Evolutionary conservation across 2,113 vertebrate genomes (phyloP).

Genomic region (Hystrix brachyura): DNA sequence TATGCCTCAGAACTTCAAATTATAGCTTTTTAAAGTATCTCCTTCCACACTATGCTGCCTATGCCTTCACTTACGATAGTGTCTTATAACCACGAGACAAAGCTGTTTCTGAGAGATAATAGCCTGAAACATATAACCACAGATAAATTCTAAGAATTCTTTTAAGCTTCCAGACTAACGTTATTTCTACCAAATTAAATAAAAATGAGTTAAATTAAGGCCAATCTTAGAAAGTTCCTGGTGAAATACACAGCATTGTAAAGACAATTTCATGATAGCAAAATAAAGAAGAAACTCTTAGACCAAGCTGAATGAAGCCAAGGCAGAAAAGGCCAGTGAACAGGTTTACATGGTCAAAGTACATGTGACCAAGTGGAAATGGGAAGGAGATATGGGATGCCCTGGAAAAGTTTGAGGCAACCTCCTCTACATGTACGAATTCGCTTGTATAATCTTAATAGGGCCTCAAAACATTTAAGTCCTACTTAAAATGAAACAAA

Average conservation of each 20-base stretch:
- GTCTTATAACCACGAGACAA: not conserved
- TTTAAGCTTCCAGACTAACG: not conserved
- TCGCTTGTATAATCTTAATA: not conserved
- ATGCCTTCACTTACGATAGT: not conserved
- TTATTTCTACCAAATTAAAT: conserved; percentile 53
- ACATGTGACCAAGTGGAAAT: not conserved
- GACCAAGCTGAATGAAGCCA: not conserved
- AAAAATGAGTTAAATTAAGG: conserved; percentile 26
- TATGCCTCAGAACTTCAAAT: conserved; percentile 36
- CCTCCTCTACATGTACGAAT: not conserved
- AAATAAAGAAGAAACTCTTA: not conserved
- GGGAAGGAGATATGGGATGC: not conserved
- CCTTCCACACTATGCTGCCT: conserved; percentile 20
- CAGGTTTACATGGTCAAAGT: not conserved
- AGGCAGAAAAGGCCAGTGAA: not conserved
- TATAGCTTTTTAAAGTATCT: not conserved
- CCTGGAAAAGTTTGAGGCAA: not conserved
- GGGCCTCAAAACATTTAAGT: not conserved
- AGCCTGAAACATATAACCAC: not conserved
- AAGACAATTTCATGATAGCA: not conserved
- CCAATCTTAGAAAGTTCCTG: not conserved
- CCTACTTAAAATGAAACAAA: conserved; percentile 26
- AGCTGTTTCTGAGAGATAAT: conserved; percentile 39
- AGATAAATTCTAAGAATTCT: not conserved
- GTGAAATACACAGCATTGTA: not conserved